Conservation (phyloP, 2,113 vertebrate genomes). For the Protomyctophum bolini region DNA sequence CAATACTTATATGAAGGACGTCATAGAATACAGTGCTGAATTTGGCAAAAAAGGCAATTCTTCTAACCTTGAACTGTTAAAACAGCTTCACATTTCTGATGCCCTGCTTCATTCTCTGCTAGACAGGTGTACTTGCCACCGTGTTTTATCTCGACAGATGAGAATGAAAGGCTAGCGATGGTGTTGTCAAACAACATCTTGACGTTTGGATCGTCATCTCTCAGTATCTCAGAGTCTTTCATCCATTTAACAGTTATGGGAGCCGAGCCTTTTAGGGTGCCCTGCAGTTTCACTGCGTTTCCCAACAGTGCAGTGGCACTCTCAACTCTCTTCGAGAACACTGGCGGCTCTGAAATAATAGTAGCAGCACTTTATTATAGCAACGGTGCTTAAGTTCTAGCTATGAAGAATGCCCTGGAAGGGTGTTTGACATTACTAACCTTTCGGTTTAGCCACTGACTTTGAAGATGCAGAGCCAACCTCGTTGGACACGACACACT, state of each 20-base stretch:
- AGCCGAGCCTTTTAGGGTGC: constrained; percentile 89
- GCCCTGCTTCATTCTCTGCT: constrained; percentile 93
- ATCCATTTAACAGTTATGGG: constrained; percentile 92
- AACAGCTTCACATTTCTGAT: constrained; percentile 90
- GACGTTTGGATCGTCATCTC: constrained; percentile 88
- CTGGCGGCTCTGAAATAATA: constrained; percentile 85
- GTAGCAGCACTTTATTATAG: neutral
- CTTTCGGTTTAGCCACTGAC: constrained; percentile 86
- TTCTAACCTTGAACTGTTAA: constrained; percentile 93
- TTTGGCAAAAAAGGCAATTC: neutral
- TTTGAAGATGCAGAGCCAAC: constrained; percentile 87
- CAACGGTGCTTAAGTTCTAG: neutral
- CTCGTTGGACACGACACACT: constrained; percentile 89
- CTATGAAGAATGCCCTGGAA: neutral
- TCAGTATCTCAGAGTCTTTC: constrained; percentile 91
- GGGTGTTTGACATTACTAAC: constrained; percentile 78
- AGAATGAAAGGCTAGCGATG: constrained; percentile 83
- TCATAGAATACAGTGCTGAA: neutral
- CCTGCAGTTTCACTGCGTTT: constrained; percentile 86
- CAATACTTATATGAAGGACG: neutral
- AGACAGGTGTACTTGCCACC: constrained; percentile 89
- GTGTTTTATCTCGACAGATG: constrained; percentile 81
- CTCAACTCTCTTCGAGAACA: constrained; percentile 92
- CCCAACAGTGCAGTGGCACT: constrained; percentile 87
- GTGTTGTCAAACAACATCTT: constrained; percentile 87